These are phyloP conservation scores for Limnephilus lunatus DNA, from an alignment of 2,888 invertebrate genomes.

Conservation along the genomic window DNA sequence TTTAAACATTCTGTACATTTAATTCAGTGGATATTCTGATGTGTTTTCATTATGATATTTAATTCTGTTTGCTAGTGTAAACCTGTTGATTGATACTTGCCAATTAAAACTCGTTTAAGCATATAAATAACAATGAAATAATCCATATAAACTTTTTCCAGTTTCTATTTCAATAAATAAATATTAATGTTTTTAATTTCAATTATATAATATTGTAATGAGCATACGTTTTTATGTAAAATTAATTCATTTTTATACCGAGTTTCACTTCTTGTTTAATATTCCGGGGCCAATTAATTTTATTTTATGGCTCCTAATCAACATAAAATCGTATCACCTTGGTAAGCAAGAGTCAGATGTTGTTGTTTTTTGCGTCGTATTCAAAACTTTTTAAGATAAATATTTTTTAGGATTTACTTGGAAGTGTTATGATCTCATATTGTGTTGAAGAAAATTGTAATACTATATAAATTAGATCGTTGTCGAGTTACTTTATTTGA, in stretches of 20 bases:
- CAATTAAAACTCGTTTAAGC: neutral
- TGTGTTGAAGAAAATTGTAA: neutral
- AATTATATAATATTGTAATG: conserved; percentile 19
- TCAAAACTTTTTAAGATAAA: too few species aligned
- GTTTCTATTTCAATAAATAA: conserved; percentile 25
- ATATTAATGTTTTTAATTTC: conserved; percentile 8
- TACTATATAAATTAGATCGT: too few species aligned
- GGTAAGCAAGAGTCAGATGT: neutral
- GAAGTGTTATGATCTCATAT: too few species aligned
- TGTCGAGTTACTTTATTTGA: too few species aligned
- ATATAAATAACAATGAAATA: neutral
- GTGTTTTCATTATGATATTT: too few species aligned
- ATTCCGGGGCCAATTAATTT: conserved; percentile 28
- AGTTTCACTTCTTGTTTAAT: conserved; percentile 42
- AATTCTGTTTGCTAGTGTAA: neutral
- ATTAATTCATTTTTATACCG: neutral
- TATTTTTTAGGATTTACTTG: too few species aligned
- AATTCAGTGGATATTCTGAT: too few species aligned
- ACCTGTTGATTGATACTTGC: neutral
- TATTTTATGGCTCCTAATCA: neutral
- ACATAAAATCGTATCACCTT: neutral
- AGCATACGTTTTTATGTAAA: too few species aligned
- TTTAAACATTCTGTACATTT: too few species aligned
- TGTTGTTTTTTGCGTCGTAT: neutral
- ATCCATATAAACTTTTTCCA: neutral